Base-by-base conservation (phyloP, 2,797 vertebrate species). In the Sebastes hubbsi region DNA sequence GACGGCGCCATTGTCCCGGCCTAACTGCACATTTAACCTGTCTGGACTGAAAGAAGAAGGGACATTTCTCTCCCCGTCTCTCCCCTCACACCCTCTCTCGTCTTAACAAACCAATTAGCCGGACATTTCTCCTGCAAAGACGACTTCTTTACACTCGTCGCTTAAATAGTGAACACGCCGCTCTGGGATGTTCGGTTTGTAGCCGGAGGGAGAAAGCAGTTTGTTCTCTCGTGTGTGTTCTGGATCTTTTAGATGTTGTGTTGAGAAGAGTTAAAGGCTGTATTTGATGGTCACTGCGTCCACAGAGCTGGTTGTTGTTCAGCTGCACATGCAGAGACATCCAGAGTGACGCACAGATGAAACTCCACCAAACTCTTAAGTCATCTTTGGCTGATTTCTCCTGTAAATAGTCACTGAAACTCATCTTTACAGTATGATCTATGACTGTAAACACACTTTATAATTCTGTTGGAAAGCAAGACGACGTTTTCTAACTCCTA, bases 1-100 rank as follows among this genome's bases (percentile, higher is more conserved):
- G 88, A 30, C 5, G 6, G 70, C 52, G 46, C 75, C 77, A 92
- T 95, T 95, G 94, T 96, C 72, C 14, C 0, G n/a, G 60, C 67
- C 84, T 91, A 94, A 94, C 95, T 93, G 92, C 94, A 95, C 93
- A 95, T 95, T 95, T 95, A 95, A 95, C 95, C 94, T 95, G 95
- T 95, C 94, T 95, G 94, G 88, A 89, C 80, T 85, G 88, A 94
- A 88, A 91, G 75, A 92, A 90, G 94, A 46, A 86, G 83, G 84
- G 75, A 61, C 34, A 85, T 84, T 78, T 89, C 80, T 75, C 76
- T 78, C 68, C 70, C 55, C 20, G 60, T 75, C 83, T 85, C 87
- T 75, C 83, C 67, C 75, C 81, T 85, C 88, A 72, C 83, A 69
- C 83, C 69, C 84, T 79, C 83, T 75, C 80, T 82, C 65, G 11